phyloP scores from a whole-genome alignment of 23 tunicate genomes.

The Trididemnum nubilum region DNA sequence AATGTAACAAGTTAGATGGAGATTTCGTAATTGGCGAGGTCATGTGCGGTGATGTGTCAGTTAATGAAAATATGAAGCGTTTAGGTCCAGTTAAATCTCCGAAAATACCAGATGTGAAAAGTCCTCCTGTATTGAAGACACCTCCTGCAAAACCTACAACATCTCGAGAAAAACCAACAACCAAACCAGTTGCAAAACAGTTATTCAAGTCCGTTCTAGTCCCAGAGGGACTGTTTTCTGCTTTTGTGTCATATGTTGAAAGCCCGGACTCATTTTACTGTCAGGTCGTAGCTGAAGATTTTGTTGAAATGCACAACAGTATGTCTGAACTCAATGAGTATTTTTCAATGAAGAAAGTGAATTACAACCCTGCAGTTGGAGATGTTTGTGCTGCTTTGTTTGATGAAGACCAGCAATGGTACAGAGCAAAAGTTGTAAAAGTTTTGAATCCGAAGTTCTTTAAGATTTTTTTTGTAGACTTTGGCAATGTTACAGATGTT shows the following conservation, averaged over 20 bases:
- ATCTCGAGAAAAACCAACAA: not conserved
- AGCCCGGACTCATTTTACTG: conserved; percentile 22
- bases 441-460: not conserved
- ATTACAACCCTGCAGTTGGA: conserved; percentile 7
- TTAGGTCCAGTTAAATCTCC: not conserved
- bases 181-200: not conserved
- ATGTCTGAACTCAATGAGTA: not conserved
- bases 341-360: not conserved
- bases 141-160: not conserved
- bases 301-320: conserved; percentile 6
- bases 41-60: not conserved
- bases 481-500: conserved; percentile 29
- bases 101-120: not conserved
- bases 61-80: conserved; percentile 28
- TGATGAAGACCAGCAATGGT: conserved; percentile 36
- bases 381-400: conserved; percentile 42
- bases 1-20: not conserved
- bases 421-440: conserved; percentile 31
- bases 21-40: not conserved
- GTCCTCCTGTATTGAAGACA: not conserved
- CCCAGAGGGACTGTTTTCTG: conserved; percentile 19
- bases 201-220: not conserved
- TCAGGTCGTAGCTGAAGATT: conserved; percentile 39
- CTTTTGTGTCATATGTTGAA: conserved; percentile 24
- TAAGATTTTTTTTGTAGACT: conserved; percentile 29